Evolutionary conservation across 2,888 invertebrate genomes (phyloP).

Genomic region (Polyommatus icarus): DNA sequence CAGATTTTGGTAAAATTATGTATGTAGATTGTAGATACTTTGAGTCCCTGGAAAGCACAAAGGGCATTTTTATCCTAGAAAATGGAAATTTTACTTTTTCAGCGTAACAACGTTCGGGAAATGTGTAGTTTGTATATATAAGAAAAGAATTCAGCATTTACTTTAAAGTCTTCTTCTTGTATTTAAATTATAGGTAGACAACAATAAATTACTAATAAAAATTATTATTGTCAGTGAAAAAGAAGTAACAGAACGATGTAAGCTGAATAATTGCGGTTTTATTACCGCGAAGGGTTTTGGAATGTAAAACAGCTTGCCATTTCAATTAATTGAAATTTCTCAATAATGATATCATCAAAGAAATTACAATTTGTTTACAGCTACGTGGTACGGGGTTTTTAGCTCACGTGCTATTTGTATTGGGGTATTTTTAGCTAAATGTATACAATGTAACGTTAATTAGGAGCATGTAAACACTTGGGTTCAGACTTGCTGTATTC

Average conservation of each 20-base stretch:
- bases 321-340: background rate
- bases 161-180: no score
- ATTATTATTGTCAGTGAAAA: no score
- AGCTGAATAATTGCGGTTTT: background rate
- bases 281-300: background rate
- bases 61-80: background rate
- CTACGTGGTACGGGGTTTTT: background rate
- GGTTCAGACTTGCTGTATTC: conserved; percentile 33
- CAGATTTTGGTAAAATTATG: background rate
- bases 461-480: conserved; percentile 32
- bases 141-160: no score
- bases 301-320: background rate
- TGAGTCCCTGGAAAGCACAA: background rate
- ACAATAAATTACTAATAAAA: no score
- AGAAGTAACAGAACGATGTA: no score
- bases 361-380: conserved; percentile 10
- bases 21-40: background rate
- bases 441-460: conserved; percentile 32
- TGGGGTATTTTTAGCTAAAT: conserved; percentile 30
- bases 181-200: no score
- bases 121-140: no score
- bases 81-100: background rate
- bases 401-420: conserved; percentile 21
- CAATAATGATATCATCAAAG: background rate
- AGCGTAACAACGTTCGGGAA: no score